Base-by-base conservation (phyloP, 2,797 vertebrate genomes). In the Ispidina picta region DNA sequence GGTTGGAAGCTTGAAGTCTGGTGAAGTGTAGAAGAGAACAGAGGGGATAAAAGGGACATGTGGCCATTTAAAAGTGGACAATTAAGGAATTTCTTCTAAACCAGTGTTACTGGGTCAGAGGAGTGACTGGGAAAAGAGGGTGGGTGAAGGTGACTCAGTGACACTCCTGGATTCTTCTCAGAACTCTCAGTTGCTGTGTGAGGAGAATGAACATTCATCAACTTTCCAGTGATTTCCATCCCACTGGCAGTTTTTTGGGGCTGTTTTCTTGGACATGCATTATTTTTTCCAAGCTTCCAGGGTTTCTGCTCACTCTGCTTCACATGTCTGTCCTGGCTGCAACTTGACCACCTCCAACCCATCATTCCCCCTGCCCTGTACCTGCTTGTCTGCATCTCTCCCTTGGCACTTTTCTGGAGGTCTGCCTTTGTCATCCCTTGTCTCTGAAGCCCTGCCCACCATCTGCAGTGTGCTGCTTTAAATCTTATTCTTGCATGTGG, bases 281-380 rank as follows among this genome's bases (percentile, higher is more conserved):
- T 94, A 33, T 94, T 39, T 94, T 83, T 94, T 60, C 49, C 49
- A 84, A 56, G 44, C 59, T 94, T 95, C 73, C 64, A 84, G 11
- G 86, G 43, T 90, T 94, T 65, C 46, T 93, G 79, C 59, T 56
- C 4, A 6, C 51, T 86, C 37, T 58, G 64, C 68, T 76, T 64
- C 71, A 8, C 23, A 2, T 0, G 0, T 68, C 59, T 64, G 37
- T 60, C 74, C 58, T 3, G 8, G 46, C 55, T 83, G 48, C 64
- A 76, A 43, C 23, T 59, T 59, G 31, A 20, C 43, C 68, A 35
- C 29, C 52, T 89, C 68, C 14, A 7, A 21, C 26, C 8, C 4
- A 35, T 31, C 20, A 43, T 23, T 81, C 21, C 69, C 35, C 17
- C 39, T 58, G 29, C 33, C 51, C 23, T 26, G 10, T 22, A 43